Evolutionary conservation across 2,113 vertebrate genomes (phyloP), one percentile per base, ranked within the genome.

Genomic region (Micronisus gabar): DNA sequence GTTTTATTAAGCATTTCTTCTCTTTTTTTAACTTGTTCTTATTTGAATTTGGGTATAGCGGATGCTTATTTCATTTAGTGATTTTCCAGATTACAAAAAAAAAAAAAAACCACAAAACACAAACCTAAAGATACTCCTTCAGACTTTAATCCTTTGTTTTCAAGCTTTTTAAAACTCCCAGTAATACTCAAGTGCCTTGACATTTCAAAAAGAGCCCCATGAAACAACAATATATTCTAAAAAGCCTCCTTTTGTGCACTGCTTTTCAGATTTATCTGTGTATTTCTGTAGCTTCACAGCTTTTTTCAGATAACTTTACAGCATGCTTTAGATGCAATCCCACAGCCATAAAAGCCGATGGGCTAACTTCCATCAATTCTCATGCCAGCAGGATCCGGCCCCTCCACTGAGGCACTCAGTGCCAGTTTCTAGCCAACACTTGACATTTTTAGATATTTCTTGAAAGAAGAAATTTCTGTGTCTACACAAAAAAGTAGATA

Each of bases 121-220:
- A 50, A 76, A 81, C 27, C 70, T 90, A 61, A 94, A 70, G 34
- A 58, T 56, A 80, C 43, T 79, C 38, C 75, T 97, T 86, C 88
- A 70, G 76, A 71, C 61, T 56, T 91, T 90, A 90, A 48, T 79
- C 87, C 85, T 91, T 92, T 85, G 68, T 84, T 92, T 96, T 78
- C 88, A 81, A 94, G 86, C 53, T 55, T 81, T 91, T 36, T 73
- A 92, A 89, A 97, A 84, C 70, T 90, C 61, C 36, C 36, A 50
- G 40, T 56, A 87, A 84, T 20, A 88, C 13, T 90, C 81, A 38
- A 76, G 53, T 7, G 2, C 63, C 79, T 45, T 62, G 40, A 86
- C 13, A 32, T 43, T 81, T 81, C 27, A 67, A 73, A 59, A 45
- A 52, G 23, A 20, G 10, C 36, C 15, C 66, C 32, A 30, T 23